Evolutionary conservation across 2,113 vertebrate species (phyloP).

Genomic region (Xyliphius kryptos): DNA sequence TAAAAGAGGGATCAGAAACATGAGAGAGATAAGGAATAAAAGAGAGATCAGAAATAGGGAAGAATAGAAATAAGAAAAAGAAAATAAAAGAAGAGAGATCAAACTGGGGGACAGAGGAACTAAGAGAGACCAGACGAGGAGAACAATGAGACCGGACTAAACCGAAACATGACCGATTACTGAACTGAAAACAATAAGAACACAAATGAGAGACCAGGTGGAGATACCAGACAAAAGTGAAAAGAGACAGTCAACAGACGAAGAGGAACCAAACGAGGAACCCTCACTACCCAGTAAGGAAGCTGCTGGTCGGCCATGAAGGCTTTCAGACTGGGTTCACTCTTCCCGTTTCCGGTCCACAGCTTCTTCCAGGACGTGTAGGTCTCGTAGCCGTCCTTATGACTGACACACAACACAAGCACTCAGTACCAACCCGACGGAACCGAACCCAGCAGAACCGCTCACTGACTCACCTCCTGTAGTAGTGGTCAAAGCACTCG

Average conservation of each 20-base stretch:
- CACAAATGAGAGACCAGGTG: no score
- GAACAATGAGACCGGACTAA: no score
- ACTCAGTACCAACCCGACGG: background rate
- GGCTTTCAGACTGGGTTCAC: slow-evolving; percentile 92
- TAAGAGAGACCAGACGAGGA: no score
- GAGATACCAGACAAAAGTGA: no score
- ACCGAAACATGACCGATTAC: no score
- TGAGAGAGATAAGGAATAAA: background rate
- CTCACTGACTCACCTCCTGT: slow-evolving; percentile 76
- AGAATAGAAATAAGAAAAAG: background rate
- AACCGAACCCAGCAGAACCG: background rate
- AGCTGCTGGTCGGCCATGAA: slow-evolving; percentile 98
- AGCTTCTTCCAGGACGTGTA: slow-evolving; percentile 88
- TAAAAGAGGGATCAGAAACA: no score
- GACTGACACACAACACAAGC: slow-evolving; percentile 61
- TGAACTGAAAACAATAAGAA: no score
- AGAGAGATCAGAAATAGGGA: background rate
- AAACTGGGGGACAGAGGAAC: background rate
- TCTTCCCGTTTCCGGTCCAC: slow-evolving; percentile 97
- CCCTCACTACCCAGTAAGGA: slow-evolving; percentile 82
- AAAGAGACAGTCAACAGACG: no score
- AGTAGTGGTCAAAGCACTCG: slow-evolving; percentile 97
- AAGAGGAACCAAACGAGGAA: no score
- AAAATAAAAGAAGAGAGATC: no score
- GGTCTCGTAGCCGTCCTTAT: slow-evolving; percentile 95